phyloP scores from a whole-genome alignment of 2,797 vertebrate species.

The Neostethus bicornis region DNA sequence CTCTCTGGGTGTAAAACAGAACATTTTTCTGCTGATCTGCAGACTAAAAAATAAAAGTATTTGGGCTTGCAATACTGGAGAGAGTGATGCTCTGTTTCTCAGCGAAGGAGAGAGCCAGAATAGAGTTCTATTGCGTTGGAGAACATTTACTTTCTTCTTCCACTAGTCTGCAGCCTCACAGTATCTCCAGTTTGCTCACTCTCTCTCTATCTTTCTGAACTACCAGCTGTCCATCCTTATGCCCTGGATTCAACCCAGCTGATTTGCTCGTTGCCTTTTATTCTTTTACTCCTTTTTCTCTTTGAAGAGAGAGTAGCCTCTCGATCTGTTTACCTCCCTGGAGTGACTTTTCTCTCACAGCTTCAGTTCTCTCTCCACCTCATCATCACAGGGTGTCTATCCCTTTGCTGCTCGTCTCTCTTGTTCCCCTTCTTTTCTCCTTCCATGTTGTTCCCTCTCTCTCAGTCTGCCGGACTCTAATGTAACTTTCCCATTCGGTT shows the following conservation, averaged over 20 bases:
- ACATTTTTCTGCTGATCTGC: constrained; percentile 32
- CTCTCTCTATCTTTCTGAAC: constrained; percentile 34
- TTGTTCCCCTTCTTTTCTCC: constrained; percentile 40
- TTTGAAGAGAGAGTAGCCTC: constrained; percentile 5
- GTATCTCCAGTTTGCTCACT: constrained; percentile 22
- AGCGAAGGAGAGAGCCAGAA: constrained; percentile 68
- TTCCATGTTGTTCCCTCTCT: constrained; percentile 34
- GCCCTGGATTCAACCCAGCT: constrained; percentile 51
- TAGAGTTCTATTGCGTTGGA: constrained; percentile 67
- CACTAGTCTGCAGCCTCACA: constrained; percentile 46
- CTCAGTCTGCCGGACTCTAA: constrained; percentile 54
- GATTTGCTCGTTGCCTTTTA: constrained; percentile 43
- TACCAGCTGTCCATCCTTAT: constrained; percentile 41
- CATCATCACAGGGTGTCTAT: constrained; percentile 28
- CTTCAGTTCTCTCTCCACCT: constrained; percentile 33
- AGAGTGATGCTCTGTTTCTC: constrained; percentile 59
- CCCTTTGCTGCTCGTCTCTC: constrained; percentile 24
- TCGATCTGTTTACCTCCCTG: constrained; percentile 38
- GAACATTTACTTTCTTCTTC: constrained; percentile 40
- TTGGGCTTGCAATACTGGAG: constrained; percentile 47
- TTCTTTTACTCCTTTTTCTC: constrained; percentile 14
- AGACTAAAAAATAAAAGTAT: constrained; percentile 43
- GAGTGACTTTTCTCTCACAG: constrained; percentile 41
- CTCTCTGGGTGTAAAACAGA: background rate
- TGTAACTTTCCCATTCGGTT: constrained; percentile 58